Evolutionary conservation across 2,797 vertebrate species (phyloP).

Genomic region (Eulemur albifrons): DNA sequence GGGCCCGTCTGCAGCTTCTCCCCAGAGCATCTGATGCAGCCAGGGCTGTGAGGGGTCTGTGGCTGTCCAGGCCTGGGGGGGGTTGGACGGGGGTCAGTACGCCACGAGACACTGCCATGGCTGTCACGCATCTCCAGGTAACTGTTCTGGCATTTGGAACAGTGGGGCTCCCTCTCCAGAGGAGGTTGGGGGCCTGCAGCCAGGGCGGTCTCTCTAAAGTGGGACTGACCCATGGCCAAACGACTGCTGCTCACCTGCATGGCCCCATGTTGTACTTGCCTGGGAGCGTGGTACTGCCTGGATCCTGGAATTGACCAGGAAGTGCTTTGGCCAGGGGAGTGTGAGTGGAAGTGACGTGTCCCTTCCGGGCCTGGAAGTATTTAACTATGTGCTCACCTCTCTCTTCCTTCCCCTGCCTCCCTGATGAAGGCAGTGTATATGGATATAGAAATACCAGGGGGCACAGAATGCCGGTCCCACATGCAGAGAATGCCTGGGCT

Average conservation of each 20-base stretch:
- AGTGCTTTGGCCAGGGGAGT: neutral
- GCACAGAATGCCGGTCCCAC: too few species aligned
- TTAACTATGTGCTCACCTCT: neutral
- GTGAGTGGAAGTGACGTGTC: neutral
- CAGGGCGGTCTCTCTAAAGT: neutral
- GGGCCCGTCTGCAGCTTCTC: neutral
- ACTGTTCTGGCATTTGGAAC: neutral
- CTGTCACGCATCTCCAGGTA: neutral
- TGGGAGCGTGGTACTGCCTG: too few species aligned
- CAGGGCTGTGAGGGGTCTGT: neutral
- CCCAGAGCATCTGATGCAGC: neutral
- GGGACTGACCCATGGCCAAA: neutral
- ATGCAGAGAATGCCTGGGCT: fast-evolving
- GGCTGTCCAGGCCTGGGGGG: neutral
- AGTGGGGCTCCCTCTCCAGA: neutral
- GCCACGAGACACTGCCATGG: fast-evolving
- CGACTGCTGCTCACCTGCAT: too few species aligned
- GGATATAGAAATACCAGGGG: neutral
- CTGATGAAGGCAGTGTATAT: neutral
- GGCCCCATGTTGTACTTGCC: neutral
- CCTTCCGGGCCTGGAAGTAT: neutral
- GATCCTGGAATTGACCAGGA: neutral
- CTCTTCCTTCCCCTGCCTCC: neutral
- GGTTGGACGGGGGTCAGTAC: neutral
- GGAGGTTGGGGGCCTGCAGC: neutral